These are phyloP conservation scores for Scaptomyza hsui DNA, from an alignment of 1,140 invertebrate genomes.

Conservation along the genomic window DNA sequence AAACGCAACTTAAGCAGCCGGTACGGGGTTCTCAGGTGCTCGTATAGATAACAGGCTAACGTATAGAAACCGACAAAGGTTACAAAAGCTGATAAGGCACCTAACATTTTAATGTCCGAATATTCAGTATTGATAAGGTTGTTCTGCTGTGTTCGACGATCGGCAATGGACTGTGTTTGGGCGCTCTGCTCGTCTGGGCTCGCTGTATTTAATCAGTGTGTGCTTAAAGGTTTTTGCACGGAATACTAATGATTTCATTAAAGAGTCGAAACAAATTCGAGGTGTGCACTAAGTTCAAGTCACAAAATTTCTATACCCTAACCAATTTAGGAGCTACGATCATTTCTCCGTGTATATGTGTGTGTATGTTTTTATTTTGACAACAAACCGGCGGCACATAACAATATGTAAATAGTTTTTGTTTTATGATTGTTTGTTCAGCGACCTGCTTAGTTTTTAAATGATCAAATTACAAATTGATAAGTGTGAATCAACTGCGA, in stretches of 20 bases:
- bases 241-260: slow-evolving; percentile 55
- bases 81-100: slow-evolving; percentile 49
- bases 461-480: slow-evolving; percentile 6
- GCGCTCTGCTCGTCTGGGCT: background rate
- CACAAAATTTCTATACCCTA: slow-evolving; percentile 1
- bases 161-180: slow-evolving; percentile 37
- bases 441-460: slow-evolving; percentile 37
- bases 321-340: slow-evolving; percentile 2
- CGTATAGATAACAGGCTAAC: slow-evolving; percentile 58
- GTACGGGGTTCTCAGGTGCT: slow-evolving; percentile 57
- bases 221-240: slow-evolving; percentile 10
- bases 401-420: slow-evolving; percentile 16
- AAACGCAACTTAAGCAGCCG: slow-evolving; percentile 32
- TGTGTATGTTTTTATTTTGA: background rate
- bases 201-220: slow-evolving; percentile 16
- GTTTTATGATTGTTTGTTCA: slow-evolving; percentile 5
- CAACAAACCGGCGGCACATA: background rate
- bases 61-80: slow-evolving; percentile 50
- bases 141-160: slow-evolving; percentile 20
- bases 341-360: background rate
- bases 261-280: slow-evolving; percentile 39
- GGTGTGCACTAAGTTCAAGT: slow-evolving; percentile 41
- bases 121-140: slow-evolving; percentile 5
- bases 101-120: slow-evolving; percentile 21
- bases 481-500: too few species aligned